phyloP scores from a whole-genome alignment of 2,888 invertebrate genomes.

The Exephanes ischioxanthus region DNA sequence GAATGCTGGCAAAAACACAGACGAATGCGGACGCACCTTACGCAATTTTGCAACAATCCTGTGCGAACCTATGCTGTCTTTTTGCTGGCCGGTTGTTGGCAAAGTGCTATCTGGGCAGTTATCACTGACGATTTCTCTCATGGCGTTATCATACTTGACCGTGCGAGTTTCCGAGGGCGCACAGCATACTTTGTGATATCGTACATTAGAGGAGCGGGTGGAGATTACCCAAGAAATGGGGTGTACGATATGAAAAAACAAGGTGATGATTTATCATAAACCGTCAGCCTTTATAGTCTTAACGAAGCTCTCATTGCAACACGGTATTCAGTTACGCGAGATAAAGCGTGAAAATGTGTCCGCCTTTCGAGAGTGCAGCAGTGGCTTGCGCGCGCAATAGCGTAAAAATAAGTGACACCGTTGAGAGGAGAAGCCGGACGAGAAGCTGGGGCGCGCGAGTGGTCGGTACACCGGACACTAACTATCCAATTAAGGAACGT shows the following conservation, averaged over 20 bases:
- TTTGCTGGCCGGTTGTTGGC: too few species aligned
- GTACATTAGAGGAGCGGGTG: neutral
- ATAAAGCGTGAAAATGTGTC: constrained; percentile 5
- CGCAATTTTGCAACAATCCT: too few species aligned
- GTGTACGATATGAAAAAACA: neutral
- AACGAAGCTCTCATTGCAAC: constrained; percentile 66
- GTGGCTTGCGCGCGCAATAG: constrained; percentile 67
- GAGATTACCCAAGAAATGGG: neutral
- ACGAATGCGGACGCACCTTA: too few species aligned
- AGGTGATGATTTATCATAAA: constrained; percentile 27
- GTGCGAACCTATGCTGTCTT: too few species aligned
- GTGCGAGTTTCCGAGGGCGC: neutral
- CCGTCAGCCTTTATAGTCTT: constrained; percentile 52
- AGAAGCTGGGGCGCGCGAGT: constrained; percentile 33
- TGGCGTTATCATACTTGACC: neutral
- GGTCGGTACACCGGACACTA: constrained; percentile 72
- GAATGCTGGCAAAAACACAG: too few species aligned
- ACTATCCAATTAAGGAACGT: constrained; percentile 78
- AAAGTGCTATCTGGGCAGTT: neutral
- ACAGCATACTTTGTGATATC: neutral
- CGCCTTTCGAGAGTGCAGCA: constrained; percentile 17
- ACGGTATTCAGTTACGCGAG: constrained; percentile 68
- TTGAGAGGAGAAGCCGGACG: constrained; percentile 40
- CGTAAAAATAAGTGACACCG: constrained; percentile 72
- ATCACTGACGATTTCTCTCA: neutral